phyloP scores from a whole-genome alignment of 2,888 invertebrate genomes.

The Acleris literana region DNA sequence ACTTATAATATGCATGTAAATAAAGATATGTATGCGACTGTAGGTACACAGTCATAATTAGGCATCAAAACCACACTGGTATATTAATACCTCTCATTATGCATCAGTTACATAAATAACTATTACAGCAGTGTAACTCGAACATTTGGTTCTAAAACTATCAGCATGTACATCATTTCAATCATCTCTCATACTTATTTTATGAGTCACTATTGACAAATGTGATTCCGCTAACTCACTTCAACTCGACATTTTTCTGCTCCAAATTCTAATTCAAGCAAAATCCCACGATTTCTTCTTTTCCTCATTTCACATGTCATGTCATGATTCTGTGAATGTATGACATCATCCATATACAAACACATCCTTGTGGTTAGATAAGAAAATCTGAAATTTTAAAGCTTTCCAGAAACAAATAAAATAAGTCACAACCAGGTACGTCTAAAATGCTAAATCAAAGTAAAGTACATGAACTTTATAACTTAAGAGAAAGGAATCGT shows the following conservation, averaged over 20 bases:
- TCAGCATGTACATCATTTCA: not conserved
- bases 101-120: no score
- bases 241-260: conserved; percentile 1
- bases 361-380: conserved; percentile 5
- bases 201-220: conserved; percentile 11
- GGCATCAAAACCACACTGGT: no score
- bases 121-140: no score
- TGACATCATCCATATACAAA: conserved; percentile 21
- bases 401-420: conserved; percentile 2
- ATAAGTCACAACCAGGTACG: not conserved
- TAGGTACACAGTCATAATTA: no score
- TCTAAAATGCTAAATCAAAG: not conserved
- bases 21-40: no score
- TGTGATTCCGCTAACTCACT: not conserved
- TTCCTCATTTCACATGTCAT: conserved; percentile 31
- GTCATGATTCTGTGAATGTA: conserved; percentile 22
- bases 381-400: not conserved
- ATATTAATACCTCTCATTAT: no score
- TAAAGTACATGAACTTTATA: not conserved
- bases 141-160: not conserved
- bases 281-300: conserved; percentile 16
- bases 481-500: no score
- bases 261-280: conserved; percentile 21
- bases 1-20: no score
- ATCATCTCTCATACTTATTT: no score